These are phyloP conservation scores for Trachops cirrhosus DNA, from an alignment of 2,797 vertebrate species.

Conservation along the genomic window DNA sequence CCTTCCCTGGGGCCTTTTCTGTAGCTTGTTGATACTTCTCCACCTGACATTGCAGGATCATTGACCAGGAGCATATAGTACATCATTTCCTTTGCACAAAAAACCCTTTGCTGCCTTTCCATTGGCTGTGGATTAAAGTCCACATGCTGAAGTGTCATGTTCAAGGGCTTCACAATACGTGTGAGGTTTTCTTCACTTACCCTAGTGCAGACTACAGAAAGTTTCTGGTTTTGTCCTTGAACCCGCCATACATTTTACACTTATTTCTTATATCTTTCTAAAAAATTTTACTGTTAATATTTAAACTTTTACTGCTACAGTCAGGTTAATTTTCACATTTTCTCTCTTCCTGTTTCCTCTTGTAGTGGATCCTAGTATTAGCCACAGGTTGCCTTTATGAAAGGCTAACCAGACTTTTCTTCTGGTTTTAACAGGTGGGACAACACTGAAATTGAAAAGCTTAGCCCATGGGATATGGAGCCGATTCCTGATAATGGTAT, in stretches of 20 bases:
- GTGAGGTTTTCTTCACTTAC: background rate
- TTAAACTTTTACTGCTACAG: background rate
- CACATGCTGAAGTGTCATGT: background rate
- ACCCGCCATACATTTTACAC: background rate
- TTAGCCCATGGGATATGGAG: slow-evolving; percentile 98
- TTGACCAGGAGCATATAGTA: background rate
- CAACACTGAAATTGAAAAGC: slow-evolving; percentile 95
- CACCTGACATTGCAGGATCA: background rate
- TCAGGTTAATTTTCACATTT: background rate
- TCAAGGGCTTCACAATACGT: background rate
- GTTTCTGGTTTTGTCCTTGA: background rate
- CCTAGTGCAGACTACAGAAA: background rate
- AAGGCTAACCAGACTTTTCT: slow-evolving; percentile 14
- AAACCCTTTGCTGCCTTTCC: background rate
- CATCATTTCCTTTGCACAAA: background rate
- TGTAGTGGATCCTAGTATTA: background rate
- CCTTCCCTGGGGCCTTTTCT: background rate
- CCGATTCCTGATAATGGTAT: slow-evolving; percentile 94
- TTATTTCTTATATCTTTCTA: background rate
- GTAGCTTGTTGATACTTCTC: background rate
- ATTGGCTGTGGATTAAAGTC: background rate
- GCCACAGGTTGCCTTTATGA: background rate
- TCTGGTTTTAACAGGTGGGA: slow-evolving; percentile 90
- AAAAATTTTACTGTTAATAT: background rate
- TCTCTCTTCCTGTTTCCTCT: background rate